phyloP scores from a whole-genome alignment of 2,113 vertebrate genomes.

The Ammospiza nelsoni region DNA sequence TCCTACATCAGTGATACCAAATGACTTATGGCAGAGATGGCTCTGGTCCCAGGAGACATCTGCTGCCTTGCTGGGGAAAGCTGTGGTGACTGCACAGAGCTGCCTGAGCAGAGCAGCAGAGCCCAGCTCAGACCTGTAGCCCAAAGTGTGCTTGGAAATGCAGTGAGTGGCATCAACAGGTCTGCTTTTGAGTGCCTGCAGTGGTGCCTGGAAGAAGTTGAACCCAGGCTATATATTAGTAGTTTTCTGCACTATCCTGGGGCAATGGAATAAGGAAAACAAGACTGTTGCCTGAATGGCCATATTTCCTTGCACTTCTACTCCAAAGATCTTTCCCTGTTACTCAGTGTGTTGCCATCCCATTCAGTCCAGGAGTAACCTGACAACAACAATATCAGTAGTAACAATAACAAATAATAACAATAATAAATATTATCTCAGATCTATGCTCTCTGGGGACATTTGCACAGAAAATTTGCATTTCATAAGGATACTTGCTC shows the following conservation, averaged over 20 bases:
- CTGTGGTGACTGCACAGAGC: neutral
- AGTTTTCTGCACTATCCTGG: neutral
- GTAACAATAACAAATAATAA: neutral
- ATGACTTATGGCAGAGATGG: neutral
- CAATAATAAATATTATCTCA: neutral
- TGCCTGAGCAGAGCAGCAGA: neutral
- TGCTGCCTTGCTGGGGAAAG: neutral
- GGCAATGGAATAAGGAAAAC: neutral
- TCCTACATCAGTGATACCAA: neutral
- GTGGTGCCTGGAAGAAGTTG: neutral
- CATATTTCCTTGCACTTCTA: neutral
- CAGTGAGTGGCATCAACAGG: neutral
- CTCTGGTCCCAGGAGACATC: conserved; percentile 31
- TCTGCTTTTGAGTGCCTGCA: neutral
- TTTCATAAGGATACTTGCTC: neutral
- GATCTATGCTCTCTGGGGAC: neutral
- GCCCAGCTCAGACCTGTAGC: neutral
- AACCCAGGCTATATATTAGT: neutral
- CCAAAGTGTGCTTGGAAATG: neutral
- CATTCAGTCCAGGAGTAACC: neutral
- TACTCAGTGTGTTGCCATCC: neutral
- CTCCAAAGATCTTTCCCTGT: neutral
- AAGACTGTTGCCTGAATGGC: neutral
- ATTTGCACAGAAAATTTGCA: neutral
- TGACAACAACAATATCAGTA: neutral